Conservation (phyloP, 2,113 vertebrate genomes). For the Amazona guildingii region DNA sequence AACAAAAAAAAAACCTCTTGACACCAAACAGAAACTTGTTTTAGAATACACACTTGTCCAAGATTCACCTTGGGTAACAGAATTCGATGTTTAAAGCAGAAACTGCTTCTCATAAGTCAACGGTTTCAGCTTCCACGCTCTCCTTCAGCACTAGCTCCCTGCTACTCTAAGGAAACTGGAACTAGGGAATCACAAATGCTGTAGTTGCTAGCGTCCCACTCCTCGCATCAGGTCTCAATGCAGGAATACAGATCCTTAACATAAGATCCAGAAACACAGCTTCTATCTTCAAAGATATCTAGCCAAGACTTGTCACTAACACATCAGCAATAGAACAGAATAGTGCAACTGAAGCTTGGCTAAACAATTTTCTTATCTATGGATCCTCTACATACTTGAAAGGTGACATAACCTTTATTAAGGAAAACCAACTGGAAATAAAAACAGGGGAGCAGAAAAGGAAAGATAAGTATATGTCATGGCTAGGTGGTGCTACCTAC, state of each 20-base stretch:
- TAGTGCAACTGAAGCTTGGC: not conserved
- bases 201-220: not conserved
- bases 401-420: not conserved
- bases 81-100: not conserved
- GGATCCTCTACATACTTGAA: not conserved
- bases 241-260: not conserved
- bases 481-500: not conserved
- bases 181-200: not conserved
- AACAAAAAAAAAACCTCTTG: not conserved
- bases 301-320: not conserved
- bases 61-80: not conserved
- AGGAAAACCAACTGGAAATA: not conserved
- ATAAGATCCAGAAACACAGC: not conserved
- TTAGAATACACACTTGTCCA: not conserved
- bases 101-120: not conserved
- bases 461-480: not conserved
- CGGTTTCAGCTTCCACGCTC: not conserved
- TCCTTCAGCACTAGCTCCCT: constrained; percentile 13
- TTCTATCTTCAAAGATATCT: not conserved
- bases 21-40: not conserved
- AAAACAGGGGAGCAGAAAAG: not conserved
- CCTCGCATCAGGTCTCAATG: not conserved
- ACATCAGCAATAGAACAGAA: not conserved
- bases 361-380: not conserved
- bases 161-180: not conserved